These are phyloP conservation scores for Pristionchus arcanus DNA, from an alignment of 2,888 invertebrate species.

Conservation along the genomic window DNA sequence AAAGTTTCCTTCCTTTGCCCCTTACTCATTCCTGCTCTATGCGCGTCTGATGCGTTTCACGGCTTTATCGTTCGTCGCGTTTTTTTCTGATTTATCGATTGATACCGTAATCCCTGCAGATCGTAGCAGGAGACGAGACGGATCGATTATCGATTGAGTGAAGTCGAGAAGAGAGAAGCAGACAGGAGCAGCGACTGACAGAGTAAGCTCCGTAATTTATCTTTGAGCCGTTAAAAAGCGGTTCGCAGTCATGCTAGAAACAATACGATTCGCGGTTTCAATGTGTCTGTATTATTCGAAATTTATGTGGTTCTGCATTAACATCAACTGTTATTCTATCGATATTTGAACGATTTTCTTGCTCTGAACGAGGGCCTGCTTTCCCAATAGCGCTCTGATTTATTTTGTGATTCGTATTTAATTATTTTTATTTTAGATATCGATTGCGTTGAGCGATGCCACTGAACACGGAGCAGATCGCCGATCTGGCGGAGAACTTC, in stretches of 20 bases:
- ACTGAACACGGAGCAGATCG: slow-evolving; percentile 55
- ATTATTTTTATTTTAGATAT: neutral
- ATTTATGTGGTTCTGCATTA: too few relatives aligned
- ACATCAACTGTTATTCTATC: too few relatives aligned
- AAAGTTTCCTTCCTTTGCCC: neutral
- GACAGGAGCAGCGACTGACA: neutral
- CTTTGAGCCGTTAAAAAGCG: neutral
- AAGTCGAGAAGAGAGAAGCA: neutral
- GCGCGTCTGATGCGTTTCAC: neutral
- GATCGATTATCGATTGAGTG: slow-evolving; percentile 6
- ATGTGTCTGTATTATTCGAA: too few relatives aligned
- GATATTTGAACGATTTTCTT: too few relatives aligned
- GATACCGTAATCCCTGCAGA: neutral
- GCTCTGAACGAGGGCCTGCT: too few relatives aligned
- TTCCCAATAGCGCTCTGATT: too few relatives aligned
- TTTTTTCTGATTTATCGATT: neutral
- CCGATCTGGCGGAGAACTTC: slow-evolving; percentile 51
- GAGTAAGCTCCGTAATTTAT: neutral
- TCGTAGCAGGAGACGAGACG: neutral
- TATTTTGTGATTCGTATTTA: too few relatives aligned
- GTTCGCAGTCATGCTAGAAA: too few relatives aligned
- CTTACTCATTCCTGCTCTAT: neutral
- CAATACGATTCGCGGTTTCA: too few relatives aligned
- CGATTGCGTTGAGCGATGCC: neutral
- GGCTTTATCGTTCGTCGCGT: neutral